These are phyloP conservation scores for Pseudomyrmex concolor DNA, from an alignment of 1,140 invertebrate genomes.

Conservation along the genomic window DNA sequence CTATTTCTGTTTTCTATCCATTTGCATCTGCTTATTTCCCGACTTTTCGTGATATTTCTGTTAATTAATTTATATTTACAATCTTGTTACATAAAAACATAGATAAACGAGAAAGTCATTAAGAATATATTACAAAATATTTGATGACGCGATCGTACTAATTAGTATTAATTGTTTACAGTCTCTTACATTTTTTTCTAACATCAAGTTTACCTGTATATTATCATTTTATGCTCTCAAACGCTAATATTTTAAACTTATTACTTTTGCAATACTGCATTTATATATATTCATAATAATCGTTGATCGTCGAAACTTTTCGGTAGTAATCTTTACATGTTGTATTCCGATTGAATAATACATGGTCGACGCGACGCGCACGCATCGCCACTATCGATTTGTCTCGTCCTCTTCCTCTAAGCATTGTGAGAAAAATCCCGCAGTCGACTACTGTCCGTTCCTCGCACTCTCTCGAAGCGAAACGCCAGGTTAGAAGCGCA, in stretches of 20 bases:
- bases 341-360: constrained; percentile 15
- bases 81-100: background rate
- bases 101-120: background rate
- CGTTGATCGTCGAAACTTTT: background rate
- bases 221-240: no score
- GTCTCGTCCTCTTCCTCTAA: background rate
- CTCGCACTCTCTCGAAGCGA: constrained; percentile 53
- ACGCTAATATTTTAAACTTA: background rate
- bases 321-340: constrained; percentile 3
- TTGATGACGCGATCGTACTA: no score
- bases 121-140: background rate
- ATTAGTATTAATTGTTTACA: no score
- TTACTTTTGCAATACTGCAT: background rate
- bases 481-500: constrained; percentile 65
- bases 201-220: no score
- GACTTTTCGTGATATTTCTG: background rate
- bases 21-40: background rate
- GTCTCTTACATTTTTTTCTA: no score
- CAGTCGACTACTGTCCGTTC: constrained; percentile 57
- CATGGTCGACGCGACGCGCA: background rate
- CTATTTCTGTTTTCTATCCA: background rate
- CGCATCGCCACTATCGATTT: constrained; percentile 33
- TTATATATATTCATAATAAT: background rate
- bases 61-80: background rate
- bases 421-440: constrained; percentile 61